A percentile compares a stretch with the other conserved stretches of the same genome.
phyloP scores from a whole-genome alignment of 1,140 invertebrate genomes.

The Listronotus oregonensis region DNA sequence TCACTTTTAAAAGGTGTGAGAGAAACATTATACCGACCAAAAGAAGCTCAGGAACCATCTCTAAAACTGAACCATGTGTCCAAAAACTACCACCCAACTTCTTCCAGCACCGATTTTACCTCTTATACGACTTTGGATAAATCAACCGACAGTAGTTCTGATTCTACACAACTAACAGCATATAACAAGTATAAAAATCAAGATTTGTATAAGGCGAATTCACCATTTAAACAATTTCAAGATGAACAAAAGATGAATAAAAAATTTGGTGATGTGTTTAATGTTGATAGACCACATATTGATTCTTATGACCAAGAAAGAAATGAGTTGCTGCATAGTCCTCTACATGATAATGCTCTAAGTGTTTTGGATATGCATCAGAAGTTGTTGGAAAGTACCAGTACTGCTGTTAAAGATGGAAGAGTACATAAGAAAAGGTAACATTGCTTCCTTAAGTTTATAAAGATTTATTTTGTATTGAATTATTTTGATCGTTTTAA shows the following conservation, averaged over 20 bases:
- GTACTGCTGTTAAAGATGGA: constrained; percentile 5
- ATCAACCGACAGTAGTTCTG: constrained; percentile 43
- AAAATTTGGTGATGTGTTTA: constrained; percentile 3
- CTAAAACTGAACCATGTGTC: neutral
- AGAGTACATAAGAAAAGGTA: constrained; percentile 32
- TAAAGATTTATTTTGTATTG: neutral
- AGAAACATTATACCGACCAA: constrained; percentile 21
- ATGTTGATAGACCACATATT: neutral
- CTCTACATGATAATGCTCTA: constrained; percentile 37
- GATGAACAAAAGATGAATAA: constrained; percentile 1
- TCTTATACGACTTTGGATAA: constrained; percentile 31
- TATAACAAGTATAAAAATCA: constrained; percentile 28
- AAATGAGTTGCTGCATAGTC: constrained; percentile 30
- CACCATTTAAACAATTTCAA: neutral
- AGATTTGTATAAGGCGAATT: neutral
- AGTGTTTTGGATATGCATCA: constrained; percentile 39
- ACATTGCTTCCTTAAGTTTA: neutral
- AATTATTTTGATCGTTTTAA: neutral
- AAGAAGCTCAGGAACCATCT: constrained; percentile 8
- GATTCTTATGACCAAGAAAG: constrained; percentile 9
- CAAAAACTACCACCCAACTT: constrained; percentile 6
- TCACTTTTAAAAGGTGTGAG: constrained; percentile 2
- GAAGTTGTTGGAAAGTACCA: constrained; percentile 21
- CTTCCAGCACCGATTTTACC: constrained; percentile 16
- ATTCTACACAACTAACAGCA: constrained; percentile 46